Base-by-base conservation (phyloP, 2,888 invertebrate genomes). In the Macrophya annulata region DNA sequence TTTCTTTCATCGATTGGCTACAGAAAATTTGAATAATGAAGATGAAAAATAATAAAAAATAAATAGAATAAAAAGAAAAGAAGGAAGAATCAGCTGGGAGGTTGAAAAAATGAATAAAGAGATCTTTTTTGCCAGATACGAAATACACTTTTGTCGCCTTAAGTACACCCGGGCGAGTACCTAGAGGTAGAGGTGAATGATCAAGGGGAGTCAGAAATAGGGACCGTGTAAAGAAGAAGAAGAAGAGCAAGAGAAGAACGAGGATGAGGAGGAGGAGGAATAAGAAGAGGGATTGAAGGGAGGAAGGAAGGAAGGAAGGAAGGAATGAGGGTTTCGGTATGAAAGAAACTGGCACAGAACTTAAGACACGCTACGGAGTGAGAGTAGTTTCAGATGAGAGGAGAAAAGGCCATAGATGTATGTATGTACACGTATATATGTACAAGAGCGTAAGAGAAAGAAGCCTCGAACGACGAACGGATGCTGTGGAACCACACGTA, bases 291-390 rank as follows among this genome's bases (percentile, higher is more conserved):
- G 31, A 31, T 31, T n/a, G n/a, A n/a, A n/a, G 31, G 31, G 31
- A 31, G 31, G 40, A 15, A 4, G 76, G 76, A 51, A 17, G 76
- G 12, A 4, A 45, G 40, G 21, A 9, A 8, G 76, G 45, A 45
- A 25, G 76, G 48, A 25, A 74, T 8, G 45, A 21, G 55, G 37
- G 55, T 37, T 77, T n/a, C 51, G 31, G 55, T 31, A 55, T 17
- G 25, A 77, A 55, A 77, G 55, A 77, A 51, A 77, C 77, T 77
- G 51, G 43, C 51, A 81, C 62, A 62, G 81, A 62, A 40, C 77
- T n/a, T 62, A 55, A 51, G 25, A 51, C 55, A 51, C 37, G 55
- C 4, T 12, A 45, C 15, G 17, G 74, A 48, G 48, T 74, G 74
- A n/a, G 74, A 48, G 48, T 74, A 45, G 45, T 74, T 43, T 25